Conservation (phyloP, 2,113 vertebrate genomes). For the Nicator chloris region DNA sequence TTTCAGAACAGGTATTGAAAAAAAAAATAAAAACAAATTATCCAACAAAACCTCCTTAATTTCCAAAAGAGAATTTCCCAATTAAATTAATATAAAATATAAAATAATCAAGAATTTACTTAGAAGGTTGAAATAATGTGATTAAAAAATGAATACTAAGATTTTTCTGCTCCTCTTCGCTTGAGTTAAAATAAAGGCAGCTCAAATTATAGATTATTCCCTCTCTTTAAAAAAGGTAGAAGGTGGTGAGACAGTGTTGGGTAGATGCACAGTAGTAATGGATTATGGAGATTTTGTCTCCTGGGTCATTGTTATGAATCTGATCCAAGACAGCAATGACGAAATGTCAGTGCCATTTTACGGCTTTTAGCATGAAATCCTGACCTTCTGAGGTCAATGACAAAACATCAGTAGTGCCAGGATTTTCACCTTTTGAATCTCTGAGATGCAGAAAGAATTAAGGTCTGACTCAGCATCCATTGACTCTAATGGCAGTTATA, state of each 20-base stretch:
- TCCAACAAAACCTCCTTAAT: not conserved
- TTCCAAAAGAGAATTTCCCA: slow-evolving; percentile 33
- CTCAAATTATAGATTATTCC: not conserved
- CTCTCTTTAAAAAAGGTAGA: not conserved
- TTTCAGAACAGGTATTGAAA: not conserved
- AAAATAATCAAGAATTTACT: slow-evolving; percentile 53
- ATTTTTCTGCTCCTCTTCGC: not conserved
- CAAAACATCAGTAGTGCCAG: not conserved
- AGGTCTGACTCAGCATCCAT: slow-evolving; percentile 26
- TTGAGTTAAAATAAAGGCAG: slow-evolving; percentile 17
- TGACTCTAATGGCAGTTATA: not conserved
- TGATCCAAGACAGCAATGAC: not conserved
- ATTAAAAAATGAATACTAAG: not conserved
- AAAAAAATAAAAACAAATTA: not conserved
- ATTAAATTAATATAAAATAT: slow-evolving; percentile 51
- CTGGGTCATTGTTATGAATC: slow-evolving; percentile 28
- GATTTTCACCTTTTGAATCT: slow-evolving; percentile 35
- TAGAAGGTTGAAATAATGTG: not conserved
- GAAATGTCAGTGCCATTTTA: slow-evolving; percentile 17
- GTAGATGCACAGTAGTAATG: not conserved
- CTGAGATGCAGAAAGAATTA: not conserved
- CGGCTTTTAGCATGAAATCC: slow-evolving; percentile 16
- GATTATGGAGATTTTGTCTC: slow-evolving; percentile 23
- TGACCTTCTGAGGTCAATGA: slow-evolving; percentile 3
- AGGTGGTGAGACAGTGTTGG: not conserved